These are phyloP conservation scores for Plusia festucae DNA, from an alignment of 2,888 invertebrate species.

Conservation along the genomic window DNA sequence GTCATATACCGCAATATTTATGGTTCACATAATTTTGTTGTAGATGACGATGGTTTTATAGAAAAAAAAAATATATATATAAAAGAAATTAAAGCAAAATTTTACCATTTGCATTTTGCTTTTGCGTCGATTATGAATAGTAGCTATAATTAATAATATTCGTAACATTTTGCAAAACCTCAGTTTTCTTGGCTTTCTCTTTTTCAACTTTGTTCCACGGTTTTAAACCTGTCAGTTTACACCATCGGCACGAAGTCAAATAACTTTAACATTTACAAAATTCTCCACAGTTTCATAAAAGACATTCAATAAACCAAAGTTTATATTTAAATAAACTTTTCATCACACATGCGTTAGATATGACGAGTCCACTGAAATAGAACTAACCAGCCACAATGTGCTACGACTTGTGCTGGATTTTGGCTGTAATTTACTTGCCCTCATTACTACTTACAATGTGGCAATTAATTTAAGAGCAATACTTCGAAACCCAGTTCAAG, in stretches of 20 bases:
- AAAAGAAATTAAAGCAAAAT: too few relatives aligned
- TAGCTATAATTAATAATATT: too few relatives aligned
- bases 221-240: background rate
- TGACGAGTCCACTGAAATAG: conserved; percentile 60
- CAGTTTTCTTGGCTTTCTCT: background rate
- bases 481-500: background rate
- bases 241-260: background rate
- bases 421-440: conserved; percentile 54
- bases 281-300: background rate
- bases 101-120: too few relatives aligned
- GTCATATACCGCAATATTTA: too few relatives aligned
- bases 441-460: conserved; percentile 31
- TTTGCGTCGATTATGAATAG: too few relatives aligned
- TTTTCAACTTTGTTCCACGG: background rate
- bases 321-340: conserved; percentile 18
- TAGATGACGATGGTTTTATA: too few relatives aligned
- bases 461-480: conserved; percentile 39
- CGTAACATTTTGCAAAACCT: background rate
- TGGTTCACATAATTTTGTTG: too few relatives aligned
- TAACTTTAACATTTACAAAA: background rate
- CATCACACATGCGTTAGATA: conserved; percentile 46
- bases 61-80: too few relatives aligned
- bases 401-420: conserved; percentile 55
- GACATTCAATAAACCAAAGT: background rate
- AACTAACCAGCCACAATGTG: conserved; percentile 67